A percentile compares a stretch with the other conserved stretches of the same genome.
Evolutionary conservation across 2,888 invertebrate species (phyloP).

Genomic region (Hypolimnas misippus): DNA sequence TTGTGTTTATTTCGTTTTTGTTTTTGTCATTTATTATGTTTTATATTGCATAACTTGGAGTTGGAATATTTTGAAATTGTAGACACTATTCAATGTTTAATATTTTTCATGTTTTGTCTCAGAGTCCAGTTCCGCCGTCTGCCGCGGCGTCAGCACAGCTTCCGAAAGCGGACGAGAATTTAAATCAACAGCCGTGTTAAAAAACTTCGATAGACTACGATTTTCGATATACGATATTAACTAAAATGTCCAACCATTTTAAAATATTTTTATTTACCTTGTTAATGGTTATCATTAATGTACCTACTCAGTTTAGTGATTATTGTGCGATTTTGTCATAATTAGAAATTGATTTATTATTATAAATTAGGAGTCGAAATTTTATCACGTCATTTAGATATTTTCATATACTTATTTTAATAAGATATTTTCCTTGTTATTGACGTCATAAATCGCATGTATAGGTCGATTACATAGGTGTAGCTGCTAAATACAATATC

Average conservation of each 20-base stretch:
- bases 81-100: not conserved
- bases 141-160: slow-evolving; percentile 83
- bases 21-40: slow-evolving; percentile 18
- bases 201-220: slow-evolving; percentile 41
- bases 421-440: slow-evolving; percentile 4
- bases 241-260: slow-evolving; percentile 64
- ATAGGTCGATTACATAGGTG: not conserved
- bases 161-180: slow-evolving; percentile 89
- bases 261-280: slow-evolving; percentile 60
- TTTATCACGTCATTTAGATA: slow-evolving; percentile 21
- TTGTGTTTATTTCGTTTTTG: slow-evolving; percentile 13
- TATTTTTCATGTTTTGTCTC: slow-evolving; percentile 57
- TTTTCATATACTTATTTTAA: not conserved
- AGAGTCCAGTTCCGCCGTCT: slow-evolving; percentile 88
- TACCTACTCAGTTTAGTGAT: slow-evolving; percentile 56
- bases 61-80: not conserved
- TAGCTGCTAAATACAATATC: not conserved
- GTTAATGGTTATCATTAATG: slow-evolving; percentile 57
- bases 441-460: not conserved
- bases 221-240: slow-evolving; percentile 53
- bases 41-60: slow-evolving; percentile 39
- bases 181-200: slow-evolving; percentile 87
- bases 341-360: slow-evolving; percentile 16
- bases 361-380: slow-evolving; percentile 6
- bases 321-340: slow-evolving; percentile 26